These are phyloP conservation scores for Teleiodes luculella DNA, from an alignment of 2,888 invertebrate species.

Conservation along the genomic window DNA sequence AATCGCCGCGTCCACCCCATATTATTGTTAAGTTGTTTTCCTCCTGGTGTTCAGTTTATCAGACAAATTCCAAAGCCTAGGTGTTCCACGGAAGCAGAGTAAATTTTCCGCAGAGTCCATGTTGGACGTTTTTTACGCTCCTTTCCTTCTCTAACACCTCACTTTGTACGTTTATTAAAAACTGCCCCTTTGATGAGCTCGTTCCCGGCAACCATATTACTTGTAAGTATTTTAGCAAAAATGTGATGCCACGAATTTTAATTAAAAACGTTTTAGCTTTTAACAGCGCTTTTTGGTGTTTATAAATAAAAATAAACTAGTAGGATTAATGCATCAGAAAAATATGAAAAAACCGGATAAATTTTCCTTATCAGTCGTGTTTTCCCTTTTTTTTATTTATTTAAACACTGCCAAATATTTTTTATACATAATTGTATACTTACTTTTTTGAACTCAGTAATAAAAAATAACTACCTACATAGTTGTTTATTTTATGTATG, in stretches of 20 bases:
- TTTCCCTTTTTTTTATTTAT: too few relatives aligned
- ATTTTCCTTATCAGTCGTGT: too few relatives aligned
- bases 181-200: neutral
- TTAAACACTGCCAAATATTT: too few relatives aligned
- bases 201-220: neutral
- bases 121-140: neutral
- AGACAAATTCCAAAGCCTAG: neutral
- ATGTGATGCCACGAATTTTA: neutral
- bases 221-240: neutral
- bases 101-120: neutral
- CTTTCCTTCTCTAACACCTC: neutral
- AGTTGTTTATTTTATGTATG: too few relatives aligned
- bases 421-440: too few relatives aligned
- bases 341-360: too few relatives aligned
- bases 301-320: too few relatives aligned
- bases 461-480: too few relatives aligned
- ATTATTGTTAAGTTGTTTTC: neutral
- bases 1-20: neutral
- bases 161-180: neutral
- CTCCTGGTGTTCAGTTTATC: neutral
- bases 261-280: neutral
- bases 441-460: too few relatives aligned
- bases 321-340: too few relatives aligned
- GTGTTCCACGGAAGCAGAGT: neutral
- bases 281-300: too few relatives aligned